phyloP scores from a whole-genome alignment of 2,888 invertebrate species.

The Branchinecta sandiegonensis region DNA sequence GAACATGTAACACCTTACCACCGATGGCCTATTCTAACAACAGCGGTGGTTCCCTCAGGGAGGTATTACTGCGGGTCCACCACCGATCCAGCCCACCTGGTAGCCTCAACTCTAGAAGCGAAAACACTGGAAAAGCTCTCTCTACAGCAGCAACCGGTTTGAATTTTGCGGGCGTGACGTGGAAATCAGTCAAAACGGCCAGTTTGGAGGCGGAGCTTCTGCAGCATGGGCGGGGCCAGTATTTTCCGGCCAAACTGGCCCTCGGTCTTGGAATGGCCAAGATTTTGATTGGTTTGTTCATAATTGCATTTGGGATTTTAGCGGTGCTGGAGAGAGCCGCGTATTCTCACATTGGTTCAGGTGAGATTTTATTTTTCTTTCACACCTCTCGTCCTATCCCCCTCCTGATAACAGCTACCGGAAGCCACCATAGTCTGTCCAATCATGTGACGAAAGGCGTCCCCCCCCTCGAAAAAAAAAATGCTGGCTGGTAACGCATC shows the following conservation, averaged over 20 bases:
- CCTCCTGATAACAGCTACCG: too few relatives aligned
- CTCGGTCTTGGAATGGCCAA: slow-evolving; percentile 24
- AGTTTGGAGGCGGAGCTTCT: slow-evolving; percentile 1
- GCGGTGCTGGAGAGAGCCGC: slow-evolving; percentile 48
- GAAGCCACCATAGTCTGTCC: too few relatives aligned
- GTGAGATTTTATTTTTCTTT: slow-evolving; percentile 6
- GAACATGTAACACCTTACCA: too few relatives aligned
- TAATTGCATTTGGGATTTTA: slow-evolving; percentile 48
- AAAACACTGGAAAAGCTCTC: neutral
- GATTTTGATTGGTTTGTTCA: slow-evolving; percentile 38
- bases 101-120: neutral
- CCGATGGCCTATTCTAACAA: too few relatives aligned
- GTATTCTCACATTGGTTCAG: slow-evolving; percentile 40
- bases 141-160: neutral
- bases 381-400: too few relatives aligned
- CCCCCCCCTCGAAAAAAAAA: too few relatives aligned
- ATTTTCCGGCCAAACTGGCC: slow-evolving; percentile 23
- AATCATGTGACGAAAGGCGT: too few relatives aligned
- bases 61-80: neutral
- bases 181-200: slow-evolving; percentile 12
- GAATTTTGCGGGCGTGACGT: neutral
- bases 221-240: slow-evolving; percentile 18
- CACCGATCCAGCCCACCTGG: neutral
- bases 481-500: too few relatives aligned
- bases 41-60: neutral